Base-by-base conservation (phyloP, 2,113 vertebrate genomes). In the Ginglymostoma cirratum region DNA sequence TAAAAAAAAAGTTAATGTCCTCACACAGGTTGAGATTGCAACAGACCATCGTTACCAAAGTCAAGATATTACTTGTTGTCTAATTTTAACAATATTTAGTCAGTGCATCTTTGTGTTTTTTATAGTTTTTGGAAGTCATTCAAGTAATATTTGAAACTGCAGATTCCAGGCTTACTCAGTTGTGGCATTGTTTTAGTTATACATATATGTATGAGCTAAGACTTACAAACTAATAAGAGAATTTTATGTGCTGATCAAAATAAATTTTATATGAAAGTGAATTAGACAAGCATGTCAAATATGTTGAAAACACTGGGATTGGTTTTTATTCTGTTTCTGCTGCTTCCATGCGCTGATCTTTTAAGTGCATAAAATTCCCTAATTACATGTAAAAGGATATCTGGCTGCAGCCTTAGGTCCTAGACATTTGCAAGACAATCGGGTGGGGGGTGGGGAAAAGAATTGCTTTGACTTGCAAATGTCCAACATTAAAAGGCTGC, bases 101-200 rank as follows among this genome's bases (percentile, higher is more conserved):
- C 30, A 23, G 34, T 65, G n/a, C 61, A 38, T 66, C 89, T 93
- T 19, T 42, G 6, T 42, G 6, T 92, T 61, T 66, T 93, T 92
- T 67, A n/a, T 66, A 66, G 61, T 38, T 67, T 61, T 90, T 90
- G 87, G 34, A 90, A 90, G 30, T 34, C 55, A 66, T 93, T 93
- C 61, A n/a, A 55, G 85, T 87, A 66, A 93, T 8, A 8, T 66
- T 93, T 34, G 55, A 93, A 66, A 93, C 55, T 93, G 89, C 61
- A 8, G n/a, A 66, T 34, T 93, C 61, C 55, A 93, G 89, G 61
- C 61, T 66, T 93, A 65, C n/a, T 67, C 89, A 0, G 30, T 92
- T 92, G 89, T 92, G 89, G n/a, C 34, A 66, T 93, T 93, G 89
- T 93, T 93, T 93, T 93, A 61, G 21, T 66, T 93, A 6, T 66